Evolutionary conservation across 2,797 vertebrate genomes (phyloP).

Genomic region (Onychomys leucogaster): DNA sequence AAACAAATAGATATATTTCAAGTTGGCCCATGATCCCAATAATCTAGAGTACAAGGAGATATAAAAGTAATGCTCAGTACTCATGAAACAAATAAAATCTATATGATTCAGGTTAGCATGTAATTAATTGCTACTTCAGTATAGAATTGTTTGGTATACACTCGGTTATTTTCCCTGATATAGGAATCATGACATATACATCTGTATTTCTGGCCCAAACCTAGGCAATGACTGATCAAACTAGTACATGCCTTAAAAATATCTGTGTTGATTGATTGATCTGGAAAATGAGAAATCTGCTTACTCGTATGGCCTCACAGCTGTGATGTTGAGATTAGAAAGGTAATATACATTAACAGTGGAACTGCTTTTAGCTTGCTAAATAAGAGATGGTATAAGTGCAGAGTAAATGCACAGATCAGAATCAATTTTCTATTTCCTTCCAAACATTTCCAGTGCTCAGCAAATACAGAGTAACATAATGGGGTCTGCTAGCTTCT

Average conservation of each 20-base stretch:
- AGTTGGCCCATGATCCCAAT: background rate
- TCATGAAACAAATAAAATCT: slow-evolving; percentile 39
- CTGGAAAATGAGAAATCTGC: slow-evolving; percentile 69
- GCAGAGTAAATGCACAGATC: slow-evolving; percentile 51
- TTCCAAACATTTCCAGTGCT: slow-evolving; percentile 40
- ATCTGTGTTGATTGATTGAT: slow-evolving; percentile 60
- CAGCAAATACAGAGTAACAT: slow-evolving; percentile 42
- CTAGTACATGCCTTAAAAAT: slow-evolving; percentile 38
- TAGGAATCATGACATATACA: background rate
- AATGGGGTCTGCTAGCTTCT: slow-evolving; percentile 4
- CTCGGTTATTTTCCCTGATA: background rate
- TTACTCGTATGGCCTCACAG: slow-evolving; percentile 40
- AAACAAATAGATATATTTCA: background rate
- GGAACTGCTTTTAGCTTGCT: slow-evolving; percentile 37
- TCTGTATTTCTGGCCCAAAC: slow-evolving; percentile 32
- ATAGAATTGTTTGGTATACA: slow-evolving; percentile 6
- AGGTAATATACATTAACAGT: slow-evolving; percentile 42
- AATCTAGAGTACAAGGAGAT: slow-evolving; percentile 6
- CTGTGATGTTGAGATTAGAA: slow-evolving; percentile 66
- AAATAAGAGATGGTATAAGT: slow-evolving; percentile 59
- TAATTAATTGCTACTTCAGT: slow-evolving; percentile 22
- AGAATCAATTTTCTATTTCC: slow-evolving; percentile 68
- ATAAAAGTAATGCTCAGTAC: slow-evolving; percentile 29
- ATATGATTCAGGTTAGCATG: background rate
- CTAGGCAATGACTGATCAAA: slow-evolving; percentile 10